phyloP scores from a whole-genome alignment of 2,797 vertebrate species.

The Sebastes itinus region DNA sequence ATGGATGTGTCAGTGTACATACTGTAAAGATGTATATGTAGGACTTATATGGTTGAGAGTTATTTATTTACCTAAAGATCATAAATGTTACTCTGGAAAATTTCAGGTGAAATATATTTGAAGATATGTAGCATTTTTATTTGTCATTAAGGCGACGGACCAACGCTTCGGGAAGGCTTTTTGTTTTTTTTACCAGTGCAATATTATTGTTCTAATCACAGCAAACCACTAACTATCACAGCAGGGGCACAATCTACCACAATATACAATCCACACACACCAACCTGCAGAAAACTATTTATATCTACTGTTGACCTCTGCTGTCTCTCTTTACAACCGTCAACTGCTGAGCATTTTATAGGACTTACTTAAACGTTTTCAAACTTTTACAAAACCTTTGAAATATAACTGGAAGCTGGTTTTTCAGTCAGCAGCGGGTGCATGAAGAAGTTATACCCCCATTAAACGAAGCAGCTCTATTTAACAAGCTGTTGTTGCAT shows the following conservation, averaged over 20 bases:
- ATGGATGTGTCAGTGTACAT: constrained; percentile 82
- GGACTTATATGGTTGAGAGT: constrained; percentile 83
- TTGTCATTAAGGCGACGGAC: constrained; percentile 81
- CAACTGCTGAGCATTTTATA: constrained; percentile 67
- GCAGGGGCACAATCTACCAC: constrained; percentile 78
- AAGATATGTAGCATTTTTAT: constrained; percentile 83
- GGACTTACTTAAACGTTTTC: constrained; percentile 55
- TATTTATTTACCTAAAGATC: constrained; percentile 89
- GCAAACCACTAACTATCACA: constrained; percentile 54
- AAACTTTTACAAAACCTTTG: constrained; percentile 73
- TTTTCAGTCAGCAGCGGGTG: constrained; percentile 44
- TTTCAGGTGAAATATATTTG: constrained; percentile 87
- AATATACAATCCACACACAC: constrained; percentile 7
- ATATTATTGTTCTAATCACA: constrained; percentile 77
- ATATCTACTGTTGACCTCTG: constrained; percentile 53
- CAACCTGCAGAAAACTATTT: constrained; percentile 42
- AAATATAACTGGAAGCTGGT: constrained; percentile 40
- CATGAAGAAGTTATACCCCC: constrained; percentile 31
- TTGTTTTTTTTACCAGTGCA: constrained; percentile 79
- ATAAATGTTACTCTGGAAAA: constrained; percentile 84
- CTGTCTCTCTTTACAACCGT: constrained; percentile 57
- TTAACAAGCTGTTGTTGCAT: constrained; percentile 69
- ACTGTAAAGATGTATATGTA: constrained; percentile 88
- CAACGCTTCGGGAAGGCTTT: constrained; percentile 73
- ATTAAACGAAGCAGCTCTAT: constrained; percentile 46